Base-by-base conservation (phyloP, 2,113 vertebrate genomes). In the Nerophis ophidion region DNA sequence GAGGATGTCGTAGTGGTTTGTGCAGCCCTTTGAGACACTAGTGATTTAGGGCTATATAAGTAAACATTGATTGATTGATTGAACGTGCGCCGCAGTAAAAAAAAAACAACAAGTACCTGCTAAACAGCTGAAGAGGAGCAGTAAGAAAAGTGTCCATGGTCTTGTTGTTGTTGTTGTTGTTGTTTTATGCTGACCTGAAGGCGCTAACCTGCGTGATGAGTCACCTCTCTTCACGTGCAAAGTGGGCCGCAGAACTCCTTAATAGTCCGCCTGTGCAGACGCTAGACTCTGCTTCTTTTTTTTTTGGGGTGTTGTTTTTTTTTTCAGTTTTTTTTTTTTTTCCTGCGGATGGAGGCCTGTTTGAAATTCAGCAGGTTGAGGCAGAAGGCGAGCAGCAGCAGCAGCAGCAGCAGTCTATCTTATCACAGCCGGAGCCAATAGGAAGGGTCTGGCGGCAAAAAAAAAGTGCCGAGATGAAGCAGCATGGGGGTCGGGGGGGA, bases 301-400 rank as follows among this genome's bases (percentile, higher is more conserved):
- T 58, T 17, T 26, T 36, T 19, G n/a, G 0, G 17, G 36, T 19
- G 57, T 61, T 53, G 49, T 60, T 68, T 74, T 66, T 76, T 77
- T 17, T 81, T 8, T 26, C n/a, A n/a, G n/a, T n/a, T 38, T 19
- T 36, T 14, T 38, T 44, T 17, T 33, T 11, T 57, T 17, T 46
- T 62, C 75, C 74, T 80, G 71, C 82, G 54, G 60, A 75, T 78
- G 64, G 64, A 38, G 67, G 49, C 60, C 79, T 83, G 19, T 76
- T 87, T 87, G 79, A 81, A 86, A 87, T 87, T 83, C 86, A 80
- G 81, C 71, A 78, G 80, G 77, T 74, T 34, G 65, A 76, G 59
- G 74, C 75, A 74, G 70, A 68, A 82, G 62, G 57, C 10, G 67
- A 83, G 80, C 79, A 81, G 26, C 26, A 26, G 19, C 19, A 83